Evolutionary conservation across 2,113 vertebrate genomes (phyloP).

Genomic region (Hippoglossus stenolepis): DNA sequence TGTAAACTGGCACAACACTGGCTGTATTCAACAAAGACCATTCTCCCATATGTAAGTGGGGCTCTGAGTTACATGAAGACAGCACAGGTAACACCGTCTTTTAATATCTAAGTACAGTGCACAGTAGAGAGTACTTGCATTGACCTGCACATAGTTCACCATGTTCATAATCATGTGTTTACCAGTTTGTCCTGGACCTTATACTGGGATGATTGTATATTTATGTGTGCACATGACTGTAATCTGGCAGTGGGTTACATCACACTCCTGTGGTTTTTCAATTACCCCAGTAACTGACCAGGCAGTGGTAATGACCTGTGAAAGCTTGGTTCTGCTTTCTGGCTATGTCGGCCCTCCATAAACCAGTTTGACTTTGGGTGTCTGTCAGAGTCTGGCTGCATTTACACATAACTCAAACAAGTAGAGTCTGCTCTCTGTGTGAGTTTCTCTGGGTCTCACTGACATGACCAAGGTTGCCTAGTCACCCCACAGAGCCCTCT

Average conservation of each 20-base stretch:
- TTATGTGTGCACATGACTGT: constrained; percentile 64
- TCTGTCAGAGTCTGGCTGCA: constrained; percentile 74
- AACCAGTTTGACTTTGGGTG: constrained; percentile 80
- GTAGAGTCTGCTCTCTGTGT: constrained; percentile 69
- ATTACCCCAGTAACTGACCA: constrained; percentile 63
- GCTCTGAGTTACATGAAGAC: too few species aligned
- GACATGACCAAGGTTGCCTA: constrained; percentile 66
- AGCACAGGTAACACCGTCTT: too few species aligned
- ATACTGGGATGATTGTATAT: constrained; percentile 61
- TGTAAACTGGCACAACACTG: too few species aligned
- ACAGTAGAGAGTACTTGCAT: too few species aligned
- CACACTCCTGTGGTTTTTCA: constrained; percentile 71
- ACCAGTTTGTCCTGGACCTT: constrained; percentile 40
- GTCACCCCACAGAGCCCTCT: constrained; percentile 8
- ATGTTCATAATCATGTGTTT: constrained; percentile 48
- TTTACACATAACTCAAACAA: constrained; percentile 77
- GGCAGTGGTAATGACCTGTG: constrained; percentile 74
- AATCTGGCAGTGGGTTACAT: constrained; percentile 69
- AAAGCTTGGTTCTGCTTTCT: constrained; percentile 70
- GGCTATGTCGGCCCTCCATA: constrained; percentile 57
- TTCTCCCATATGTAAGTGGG: too few species aligned
- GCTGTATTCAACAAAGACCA: too few species aligned
- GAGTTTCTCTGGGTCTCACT: constrained; percentile 63
- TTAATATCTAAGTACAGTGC: too few species aligned
- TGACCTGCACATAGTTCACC: constrained; percentile 1